These are phyloP conservation scores for Parochlus steinenii DNA, from an alignment of 2,888 invertebrate species.

Conservation along the genomic window DNA sequence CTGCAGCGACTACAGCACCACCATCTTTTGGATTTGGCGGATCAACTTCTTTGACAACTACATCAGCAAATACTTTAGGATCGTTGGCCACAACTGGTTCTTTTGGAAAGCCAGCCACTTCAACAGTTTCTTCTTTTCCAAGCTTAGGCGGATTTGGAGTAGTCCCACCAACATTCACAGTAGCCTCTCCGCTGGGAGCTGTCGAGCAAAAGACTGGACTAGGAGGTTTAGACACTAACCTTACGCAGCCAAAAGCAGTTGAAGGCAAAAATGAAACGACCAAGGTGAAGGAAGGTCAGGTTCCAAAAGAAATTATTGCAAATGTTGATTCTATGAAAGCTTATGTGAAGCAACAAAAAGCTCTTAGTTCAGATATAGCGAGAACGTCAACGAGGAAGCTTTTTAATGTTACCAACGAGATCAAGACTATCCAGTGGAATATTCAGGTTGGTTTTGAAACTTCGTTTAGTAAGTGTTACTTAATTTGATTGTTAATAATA, in stretches of 20 bases:
- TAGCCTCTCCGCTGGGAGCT: too few relatives aligned
- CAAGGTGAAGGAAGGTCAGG: conserved; percentile 28
- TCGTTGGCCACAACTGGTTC: conserved; percentile 20
- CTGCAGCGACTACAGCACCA: background rate
- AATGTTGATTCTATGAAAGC: conserved; percentile 67
- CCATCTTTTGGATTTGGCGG: background rate
- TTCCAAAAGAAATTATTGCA: conserved; percentile 62
- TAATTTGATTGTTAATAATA: too few relatives aligned
- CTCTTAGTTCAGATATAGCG: conserved; percentile 64
- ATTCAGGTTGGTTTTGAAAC: too few relatives aligned
- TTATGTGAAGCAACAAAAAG: conserved; percentile 74
- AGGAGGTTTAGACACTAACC: conserved; percentile 27
- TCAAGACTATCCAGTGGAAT: conserved; percentile 22
- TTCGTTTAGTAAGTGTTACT: too few relatives aligned
- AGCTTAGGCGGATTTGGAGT: background rate
- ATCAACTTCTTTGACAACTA: too few relatives aligned
- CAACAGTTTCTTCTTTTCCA: background rate
- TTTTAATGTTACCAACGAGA: conserved; percentile 21
- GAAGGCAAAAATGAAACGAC: conserved; percentile 27
- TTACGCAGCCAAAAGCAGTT: conserved; percentile 23
- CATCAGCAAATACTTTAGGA: conserved; percentile 21
- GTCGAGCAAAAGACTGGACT: conserved; percentile 23
- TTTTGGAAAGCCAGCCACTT: background rate
- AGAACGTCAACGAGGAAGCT: conserved; percentile 37
- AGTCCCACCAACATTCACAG: conserved; percentile 14